Percentiles rank a stretch among this genome's conserved stretches.
These are phyloP conservation scores for Dascillus cervinus DNA, from an alignment of 2,888 invertebrate species.

Conservation along the genomic window DNA sequence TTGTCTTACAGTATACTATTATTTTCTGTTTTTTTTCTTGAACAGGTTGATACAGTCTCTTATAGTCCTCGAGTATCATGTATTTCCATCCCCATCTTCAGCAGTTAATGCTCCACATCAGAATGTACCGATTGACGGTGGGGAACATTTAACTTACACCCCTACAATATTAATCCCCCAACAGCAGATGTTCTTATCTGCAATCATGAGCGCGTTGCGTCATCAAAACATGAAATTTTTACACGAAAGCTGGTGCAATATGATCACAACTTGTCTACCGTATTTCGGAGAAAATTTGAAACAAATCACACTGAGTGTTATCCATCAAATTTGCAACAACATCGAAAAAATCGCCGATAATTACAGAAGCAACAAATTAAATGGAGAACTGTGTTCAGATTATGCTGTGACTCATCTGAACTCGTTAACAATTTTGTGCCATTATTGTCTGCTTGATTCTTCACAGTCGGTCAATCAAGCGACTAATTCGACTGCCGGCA, in stretches of 20 bases:
- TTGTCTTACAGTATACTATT: too few relatives aligned
- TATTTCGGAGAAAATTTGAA: constrained; percentile 71
- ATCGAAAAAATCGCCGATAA: constrained; percentile 48
- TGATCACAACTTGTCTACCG: constrained; percentile 72
- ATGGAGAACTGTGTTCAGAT: constrained; percentile 59
- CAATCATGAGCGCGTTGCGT: constrained; percentile 68
- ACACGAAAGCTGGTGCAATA: constrained; percentile 76
- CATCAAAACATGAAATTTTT: constrained; percentile 61
- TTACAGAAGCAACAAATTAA: constrained; percentile 32
- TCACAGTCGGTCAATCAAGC: constrained; percentile 37
- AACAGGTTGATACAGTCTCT: constrained; percentile 58
- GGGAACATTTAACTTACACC: constrained; percentile 51
- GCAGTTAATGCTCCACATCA: constrained; percentile 10
- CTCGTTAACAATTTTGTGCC: constrained; percentile 68
- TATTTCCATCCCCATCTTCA: constrained; percentile 34
- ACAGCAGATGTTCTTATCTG: constrained; percentile 76
- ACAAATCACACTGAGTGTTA: constrained; percentile 67
- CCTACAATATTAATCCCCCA: constrained; percentile 62
- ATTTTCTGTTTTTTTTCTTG: constrained; percentile 12
- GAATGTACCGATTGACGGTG: constrained; percentile 28
- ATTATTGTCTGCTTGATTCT: constrained; percentile 70
- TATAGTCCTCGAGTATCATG: constrained; percentile 68
- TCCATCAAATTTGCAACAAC: constrained; percentile 72
- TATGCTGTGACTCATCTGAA: constrained; percentile 72
- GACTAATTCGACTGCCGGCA: constrained; percentile 16